These are phyloP conservation scores for Tauraco erythrolophus DNA, from an alignment of 2,113 vertebrate genomes.

Conservation along the genomic window DNA sequence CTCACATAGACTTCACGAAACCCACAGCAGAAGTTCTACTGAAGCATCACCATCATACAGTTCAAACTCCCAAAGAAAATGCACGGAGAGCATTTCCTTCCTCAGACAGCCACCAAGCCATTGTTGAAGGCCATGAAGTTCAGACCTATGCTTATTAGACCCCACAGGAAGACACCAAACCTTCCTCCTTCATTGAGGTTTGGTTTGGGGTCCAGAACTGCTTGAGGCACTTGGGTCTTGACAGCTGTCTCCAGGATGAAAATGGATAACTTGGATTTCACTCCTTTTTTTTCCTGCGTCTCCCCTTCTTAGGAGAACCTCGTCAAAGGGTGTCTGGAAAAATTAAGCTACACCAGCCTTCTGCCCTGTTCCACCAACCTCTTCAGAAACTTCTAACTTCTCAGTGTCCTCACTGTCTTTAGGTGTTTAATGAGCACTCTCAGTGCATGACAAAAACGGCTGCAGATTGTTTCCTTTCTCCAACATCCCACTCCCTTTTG, in stretches of 20 bases:
- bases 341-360: not conserved
- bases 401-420: too few relatives aligned
- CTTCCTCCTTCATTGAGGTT: accelerated
- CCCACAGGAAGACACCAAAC: not conserved
- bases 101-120: not conserved
- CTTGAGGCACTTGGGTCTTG: not conserved
- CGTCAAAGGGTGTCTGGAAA: not conserved
- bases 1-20: accelerated
- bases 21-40: not conserved
- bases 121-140: not conserved
- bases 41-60: not conserved
- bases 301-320: not conserved
- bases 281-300: too few relatives aligned
- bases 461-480: too few relatives aligned
- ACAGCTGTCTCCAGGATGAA: not conserved
- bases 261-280: not conserved
- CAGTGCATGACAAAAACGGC: too few relatives aligned
- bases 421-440: too few relatives aligned
- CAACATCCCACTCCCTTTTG: too few relatives aligned
- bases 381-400: not conserved
- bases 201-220: not conserved
- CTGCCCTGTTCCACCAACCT: not conserved
- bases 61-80: not conserved
- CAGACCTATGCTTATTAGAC: not conserved
- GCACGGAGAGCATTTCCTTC: not conserved